phyloP scores from a whole-genome alignment of 2,113 vertebrate genomes.

The Onychorhynchus coronatus region DNA sequence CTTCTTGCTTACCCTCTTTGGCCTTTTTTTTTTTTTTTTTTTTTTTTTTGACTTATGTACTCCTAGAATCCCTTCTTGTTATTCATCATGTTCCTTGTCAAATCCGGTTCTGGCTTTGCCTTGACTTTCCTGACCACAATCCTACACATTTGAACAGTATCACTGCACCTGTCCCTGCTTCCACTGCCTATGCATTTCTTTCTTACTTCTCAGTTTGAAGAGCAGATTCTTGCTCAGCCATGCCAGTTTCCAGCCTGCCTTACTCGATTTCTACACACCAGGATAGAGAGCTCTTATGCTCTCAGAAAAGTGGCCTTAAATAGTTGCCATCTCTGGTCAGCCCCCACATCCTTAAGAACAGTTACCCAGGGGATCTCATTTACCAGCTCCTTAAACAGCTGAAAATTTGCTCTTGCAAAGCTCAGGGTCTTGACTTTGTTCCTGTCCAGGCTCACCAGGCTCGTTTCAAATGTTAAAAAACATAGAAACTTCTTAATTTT shows the following conservation, averaged over 20 bases:
- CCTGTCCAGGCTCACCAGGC: background rate
- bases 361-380: background rate
- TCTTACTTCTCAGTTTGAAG: background rate
- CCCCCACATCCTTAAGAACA: background rate
- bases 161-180: background rate
- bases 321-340: background rate
- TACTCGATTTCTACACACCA: background rate
- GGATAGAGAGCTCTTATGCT: background rate
- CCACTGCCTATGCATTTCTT: too few relatives aligned
- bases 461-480: background rate
- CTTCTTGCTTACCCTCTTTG: background rate
- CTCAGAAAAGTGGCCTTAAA: background rate
- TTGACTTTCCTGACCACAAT: background rate
- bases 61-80: background rate
- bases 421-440: background rate
- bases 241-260: background rate
- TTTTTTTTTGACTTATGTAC: background rate
- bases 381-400: background rate
- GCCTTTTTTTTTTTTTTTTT: background rate
- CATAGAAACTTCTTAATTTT: background rate
- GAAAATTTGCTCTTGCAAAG: background rate
- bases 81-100: background rate
- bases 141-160: background rate
- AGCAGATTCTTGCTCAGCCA: background rate
- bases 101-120: background rate